Evolutionary conservation across 2,888 invertebrate species (phyloP).

Genomic region (Brenthis daphne): DNA sequence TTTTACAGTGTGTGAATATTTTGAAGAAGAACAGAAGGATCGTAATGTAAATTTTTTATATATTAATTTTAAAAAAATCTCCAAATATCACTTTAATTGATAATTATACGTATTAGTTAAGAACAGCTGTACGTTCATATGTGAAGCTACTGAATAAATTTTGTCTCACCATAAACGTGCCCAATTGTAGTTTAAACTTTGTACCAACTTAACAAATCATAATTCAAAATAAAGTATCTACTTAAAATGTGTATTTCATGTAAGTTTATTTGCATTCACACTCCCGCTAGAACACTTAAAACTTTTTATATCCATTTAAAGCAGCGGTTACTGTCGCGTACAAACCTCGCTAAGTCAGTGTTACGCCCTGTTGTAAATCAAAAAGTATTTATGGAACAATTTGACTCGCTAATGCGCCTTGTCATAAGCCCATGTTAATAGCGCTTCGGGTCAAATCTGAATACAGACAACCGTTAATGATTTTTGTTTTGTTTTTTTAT

Average conservation of each 20-base stretch:
- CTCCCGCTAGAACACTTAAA: conserved; percentile 28
- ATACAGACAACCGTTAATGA: conserved; percentile 24
- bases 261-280: conserved; percentile 22
- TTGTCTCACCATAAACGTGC: no score
- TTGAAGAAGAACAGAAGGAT: no score
- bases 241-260: conserved; percentile 9
- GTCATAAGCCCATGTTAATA: conserved; percentile 31
- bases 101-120: no score
- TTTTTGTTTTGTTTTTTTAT: conserved; percentile 16
- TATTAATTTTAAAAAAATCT: no score
- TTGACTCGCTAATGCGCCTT: conserved; percentile 45
- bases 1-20: no score
- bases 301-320: conserved; percentile 33
- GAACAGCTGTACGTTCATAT: no score
- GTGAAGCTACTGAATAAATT: no score
- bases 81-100: no score
- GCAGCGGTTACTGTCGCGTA: conserved; percentile 26
- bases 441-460: conserved; percentile 23
- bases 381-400: conserved; percentile 59
- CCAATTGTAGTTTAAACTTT: no score
- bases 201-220: no score
- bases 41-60: no score
- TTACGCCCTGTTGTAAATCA: conserved; percentile 51
- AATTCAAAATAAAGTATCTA: no score
- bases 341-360: conserved; percentile 24